A percentile compares a stretch with the other conserved stretches of the same genome.
Conservation (phyloP, 2,888 invertebrate species). For the Leptopterna dolabrata region DNA sequence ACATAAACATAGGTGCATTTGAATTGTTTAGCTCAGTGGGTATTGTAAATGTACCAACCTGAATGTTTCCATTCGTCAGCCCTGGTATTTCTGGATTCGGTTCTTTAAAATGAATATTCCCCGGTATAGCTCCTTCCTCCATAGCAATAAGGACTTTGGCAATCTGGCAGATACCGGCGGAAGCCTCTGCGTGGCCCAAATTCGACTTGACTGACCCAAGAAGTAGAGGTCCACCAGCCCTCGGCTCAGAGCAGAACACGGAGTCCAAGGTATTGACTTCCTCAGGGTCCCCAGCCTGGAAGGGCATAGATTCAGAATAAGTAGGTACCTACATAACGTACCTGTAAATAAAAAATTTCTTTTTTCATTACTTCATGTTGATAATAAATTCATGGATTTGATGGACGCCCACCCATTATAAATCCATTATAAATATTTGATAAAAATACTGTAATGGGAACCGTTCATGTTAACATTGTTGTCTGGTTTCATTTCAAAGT, state of each 20-base stretch:
- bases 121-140: slow-evolving; percentile 89
- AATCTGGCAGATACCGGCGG: slow-evolving; percentile 89
- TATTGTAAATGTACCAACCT: too few relatives aligned
- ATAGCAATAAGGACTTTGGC: slow-evolving; percentile 93
- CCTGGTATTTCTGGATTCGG: slow-evolving; percentile 94
- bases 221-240: slow-evolving; percentile 75
- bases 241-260: slow-evolving; percentile 86
- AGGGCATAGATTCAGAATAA: slow-evolving; percentile 36
- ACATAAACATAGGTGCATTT: too few relatives aligned
- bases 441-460: too few relatives aligned
- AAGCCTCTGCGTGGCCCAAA: slow-evolving; percentile 98
- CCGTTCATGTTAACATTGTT: too few relatives aligned
- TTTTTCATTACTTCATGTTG: too few relatives aligned
- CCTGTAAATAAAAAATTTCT: too few relatives aligned
- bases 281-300: slow-evolving; percentile 94
- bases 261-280: slow-evolving; percentile 96
- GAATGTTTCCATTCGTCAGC: slow-evolving; percentile 85
- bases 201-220: slow-evolving; percentile 98
- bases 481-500: too few relatives aligned
- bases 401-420: too few relatives aligned
- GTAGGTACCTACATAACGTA: too few relatives aligned
- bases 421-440: too few relatives aligned
- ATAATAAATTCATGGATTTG: too few relatives aligned
- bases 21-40: too few relatives aligned
- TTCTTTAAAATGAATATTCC: slow-evolving; percentile 86